phyloP scores from a whole-genome alignment of 2,113 vertebrate genomes.

The Hemicordylus capensis region DNA sequence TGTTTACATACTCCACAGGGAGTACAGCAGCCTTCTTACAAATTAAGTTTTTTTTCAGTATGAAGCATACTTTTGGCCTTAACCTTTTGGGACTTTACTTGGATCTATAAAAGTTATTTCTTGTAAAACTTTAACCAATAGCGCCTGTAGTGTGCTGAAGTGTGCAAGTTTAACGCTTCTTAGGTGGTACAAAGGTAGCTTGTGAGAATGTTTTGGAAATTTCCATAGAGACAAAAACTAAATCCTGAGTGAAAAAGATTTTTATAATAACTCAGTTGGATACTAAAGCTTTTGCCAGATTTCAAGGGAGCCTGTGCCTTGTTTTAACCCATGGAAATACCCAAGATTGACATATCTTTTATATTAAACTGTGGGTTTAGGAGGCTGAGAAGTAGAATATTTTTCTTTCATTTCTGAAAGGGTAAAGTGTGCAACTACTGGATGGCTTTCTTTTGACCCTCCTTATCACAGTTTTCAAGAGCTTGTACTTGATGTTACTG shows the following conservation, averaged over 20 bases:
- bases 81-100: constrained; percentile 12
- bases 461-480: background rate
- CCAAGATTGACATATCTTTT: constrained; percentile 51
- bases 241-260: constrained; percentile 55
- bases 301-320: constrained; percentile 44
- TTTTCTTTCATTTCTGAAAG: constrained; percentile 35
- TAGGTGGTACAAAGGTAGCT: constrained; percentile 32
- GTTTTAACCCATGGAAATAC: constrained; percentile 47
- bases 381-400: constrained; percentile 22
- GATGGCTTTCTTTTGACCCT: constrained; percentile 22
- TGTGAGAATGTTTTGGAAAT: constrained; percentile 49
- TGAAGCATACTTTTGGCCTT: constrained; percentile 15
- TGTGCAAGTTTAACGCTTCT: constrained; percentile 11
- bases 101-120: constrained; percentile 14
- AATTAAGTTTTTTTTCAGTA: constrained; percentile 40
- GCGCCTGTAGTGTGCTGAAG: constrained; percentile 37
- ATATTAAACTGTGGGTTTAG: constrained; percentile 18
- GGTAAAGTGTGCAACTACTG: constrained; percentile 26
- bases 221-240: constrained; percentile 59
- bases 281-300: constrained; percentile 52
- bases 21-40: constrained; percentile 18
- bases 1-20: constrained; percentile 32
- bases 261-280: constrained; percentile 57
- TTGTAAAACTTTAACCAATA: constrained; percentile 41
- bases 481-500: background rate